phyloP scores from a whole-genome alignment of 2,888 invertebrate species.

The Homarus gammarus region DNA sequence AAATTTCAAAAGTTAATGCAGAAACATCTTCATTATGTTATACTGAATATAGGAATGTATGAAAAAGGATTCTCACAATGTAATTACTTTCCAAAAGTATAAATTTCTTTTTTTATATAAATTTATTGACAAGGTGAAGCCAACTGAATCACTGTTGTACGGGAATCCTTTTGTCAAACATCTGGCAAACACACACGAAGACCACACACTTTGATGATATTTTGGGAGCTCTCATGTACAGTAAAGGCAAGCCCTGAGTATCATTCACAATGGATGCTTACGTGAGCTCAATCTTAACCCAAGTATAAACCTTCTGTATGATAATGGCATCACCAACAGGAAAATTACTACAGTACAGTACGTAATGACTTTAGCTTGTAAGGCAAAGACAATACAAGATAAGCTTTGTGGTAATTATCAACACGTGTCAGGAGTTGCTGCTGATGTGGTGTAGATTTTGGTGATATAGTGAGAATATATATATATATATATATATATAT shows the following conservation, averaged over 20 bases:
- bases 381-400: too few species aligned
- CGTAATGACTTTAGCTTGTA: too few species aligned
- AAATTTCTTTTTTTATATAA: too few species aligned
- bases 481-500: too few species aligned
- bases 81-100: background rate
- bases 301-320: background rate
- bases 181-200: background rate
- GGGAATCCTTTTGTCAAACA: conserved; percentile 1
- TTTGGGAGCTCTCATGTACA: background rate
- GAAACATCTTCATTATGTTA: background rate
- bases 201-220: background rate
- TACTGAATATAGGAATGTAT: background rate
- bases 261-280: background rate
- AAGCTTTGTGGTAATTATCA: too few species aligned
- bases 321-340: background rate
- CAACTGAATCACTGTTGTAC: background rate
- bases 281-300: background rate
- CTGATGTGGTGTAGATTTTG: too few species aligned
- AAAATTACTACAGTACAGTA: too few species aligned
- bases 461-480: too few species aligned
- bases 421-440: too few species aligned
- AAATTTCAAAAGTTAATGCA: too few species aligned
- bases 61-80: background rate
- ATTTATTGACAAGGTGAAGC: background rate
- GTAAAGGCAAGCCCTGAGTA: background rate